phyloP scores from a whole-genome alignment of 64 coral and sea anemone species.

The Astreopora myriophthalma region DNA sequence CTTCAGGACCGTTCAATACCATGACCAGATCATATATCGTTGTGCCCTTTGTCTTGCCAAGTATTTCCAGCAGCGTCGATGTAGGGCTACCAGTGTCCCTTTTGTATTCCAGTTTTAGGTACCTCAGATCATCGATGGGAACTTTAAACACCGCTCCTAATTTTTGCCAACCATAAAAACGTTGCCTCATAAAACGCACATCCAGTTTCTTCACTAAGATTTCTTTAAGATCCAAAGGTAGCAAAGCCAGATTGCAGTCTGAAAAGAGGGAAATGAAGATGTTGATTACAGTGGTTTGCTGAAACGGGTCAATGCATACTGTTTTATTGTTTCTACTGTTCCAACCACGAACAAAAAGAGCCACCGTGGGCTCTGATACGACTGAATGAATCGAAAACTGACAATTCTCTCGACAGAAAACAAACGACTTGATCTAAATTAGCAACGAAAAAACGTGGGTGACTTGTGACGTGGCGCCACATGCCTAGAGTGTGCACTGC shows the following conservation, averaged over 20 bases:
- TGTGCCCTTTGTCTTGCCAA: neutral
- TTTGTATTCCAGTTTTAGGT: slow-evolving; percentile 33
- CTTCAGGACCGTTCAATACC: neutral
- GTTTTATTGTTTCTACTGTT: too few relatives aligned
- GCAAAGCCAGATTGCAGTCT: neutral
- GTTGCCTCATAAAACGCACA: neutral
- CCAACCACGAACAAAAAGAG: too few relatives aligned
- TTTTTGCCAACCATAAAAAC: slow-evolving; percentile 12
- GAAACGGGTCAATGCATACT: too few relatives aligned
- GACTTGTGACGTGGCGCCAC: too few relatives aligned
- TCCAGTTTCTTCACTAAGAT: neutral
- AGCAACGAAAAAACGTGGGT: too few relatives aligned
- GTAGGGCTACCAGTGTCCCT: slow-evolving; percentile 22
- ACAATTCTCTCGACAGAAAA: too few relatives aligned
- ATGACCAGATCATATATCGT: neutral
- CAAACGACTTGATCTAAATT: too few relatives aligned
- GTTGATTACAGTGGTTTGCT: too few relatives aligned
- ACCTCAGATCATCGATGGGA: neutral
- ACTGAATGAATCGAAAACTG: too few relatives aligned
- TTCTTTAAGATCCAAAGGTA: slow-evolving; percentile 5
- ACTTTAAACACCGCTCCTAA: slow-evolving; percentile 2
- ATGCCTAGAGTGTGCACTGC: too few relatives aligned
- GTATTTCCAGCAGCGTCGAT: neutral
- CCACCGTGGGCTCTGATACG: too few relatives aligned
- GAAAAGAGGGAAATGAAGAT: neutral